Conservation (phyloP, 2,888 invertebrate genomes). For the Willowsia nigromaculata region DNA sequence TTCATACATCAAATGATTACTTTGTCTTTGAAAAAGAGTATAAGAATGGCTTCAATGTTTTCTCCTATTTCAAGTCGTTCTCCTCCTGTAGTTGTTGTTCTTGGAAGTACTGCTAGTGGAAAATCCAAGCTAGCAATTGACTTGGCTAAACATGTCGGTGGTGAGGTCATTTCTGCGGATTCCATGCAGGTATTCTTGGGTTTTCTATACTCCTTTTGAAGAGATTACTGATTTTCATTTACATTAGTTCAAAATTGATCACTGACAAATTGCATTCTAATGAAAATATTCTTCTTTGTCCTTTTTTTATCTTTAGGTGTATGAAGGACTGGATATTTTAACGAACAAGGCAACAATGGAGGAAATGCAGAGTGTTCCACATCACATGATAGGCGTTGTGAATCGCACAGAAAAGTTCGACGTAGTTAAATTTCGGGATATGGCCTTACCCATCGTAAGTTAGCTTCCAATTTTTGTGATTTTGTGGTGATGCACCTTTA, state of each 20-base stretch:
- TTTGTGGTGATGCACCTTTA: not conserved
- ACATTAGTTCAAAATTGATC: no score
- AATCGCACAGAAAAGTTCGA: conserved; percentile 90
- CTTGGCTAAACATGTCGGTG: conserved; percentile 90
- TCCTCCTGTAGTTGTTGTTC: conserved; percentile 89
- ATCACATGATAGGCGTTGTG: conserved; percentile 93
- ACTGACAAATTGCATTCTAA: no score
- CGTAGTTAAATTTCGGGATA: conserved; percentile 91
- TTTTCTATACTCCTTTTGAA: no score
- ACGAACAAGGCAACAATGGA: conserved; percentile 94
- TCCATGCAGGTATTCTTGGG: conserved; percentile 99
- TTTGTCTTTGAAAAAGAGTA: not conserved
- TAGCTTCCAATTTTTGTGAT: no score
- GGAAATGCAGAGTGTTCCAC: conserved; percentile 88
- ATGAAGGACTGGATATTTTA: conserved; percentile 94
- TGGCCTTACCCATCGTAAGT: conserved; percentile 89
- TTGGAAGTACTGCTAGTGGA: conserved; percentile 98
- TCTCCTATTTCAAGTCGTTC: not conserved
- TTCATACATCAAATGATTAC: no score
- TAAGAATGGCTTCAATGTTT: not conserved
- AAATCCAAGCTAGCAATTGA: conserved; percentile 97
- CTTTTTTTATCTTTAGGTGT: conserved; percentile 90
- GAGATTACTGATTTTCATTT: no score
- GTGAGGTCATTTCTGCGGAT: conserved; percentile 98
- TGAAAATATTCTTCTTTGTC: no score